These are phyloP conservation scores for Unio delphinus DNA, from an alignment of 2,888 invertebrate species.

Conservation along the genomic window DNA sequence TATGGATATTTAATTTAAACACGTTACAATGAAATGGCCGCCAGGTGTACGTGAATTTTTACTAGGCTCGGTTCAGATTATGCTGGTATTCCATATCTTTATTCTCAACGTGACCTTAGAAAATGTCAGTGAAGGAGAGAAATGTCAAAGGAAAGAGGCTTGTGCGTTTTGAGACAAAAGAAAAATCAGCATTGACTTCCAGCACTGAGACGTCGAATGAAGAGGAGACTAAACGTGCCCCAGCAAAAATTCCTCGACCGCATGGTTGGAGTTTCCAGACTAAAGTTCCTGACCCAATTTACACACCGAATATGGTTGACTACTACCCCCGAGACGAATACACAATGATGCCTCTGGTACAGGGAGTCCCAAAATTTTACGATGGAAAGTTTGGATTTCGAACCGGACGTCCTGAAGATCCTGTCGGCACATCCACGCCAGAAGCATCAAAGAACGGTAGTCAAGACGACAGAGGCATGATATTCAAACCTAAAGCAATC, in stretches of 20 bases:
- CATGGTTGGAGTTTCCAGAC: conserved; percentile 1
- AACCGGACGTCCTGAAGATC: conserved; percentile 18
- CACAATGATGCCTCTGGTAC: conserved; percentile 55
- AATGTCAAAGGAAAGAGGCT: too few relatives aligned
- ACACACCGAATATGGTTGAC: conserved; percentile 55
- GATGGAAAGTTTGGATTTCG: conserved; percentile 45
- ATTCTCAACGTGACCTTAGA: too few relatives aligned
- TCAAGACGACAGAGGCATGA: conserved; percentile 43
- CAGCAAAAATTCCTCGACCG: neutral
- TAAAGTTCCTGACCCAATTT: conserved; percentile 30
- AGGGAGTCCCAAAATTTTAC: conserved; percentile 45
- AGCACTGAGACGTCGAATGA: too few relatives aligned
- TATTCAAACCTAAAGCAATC: conserved; percentile 62
- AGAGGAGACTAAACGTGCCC: too few relatives aligned
- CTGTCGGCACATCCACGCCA: conserved; percentile 4
- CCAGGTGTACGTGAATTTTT: too few relatives aligned
- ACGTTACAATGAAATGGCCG: too few relatives aligned
- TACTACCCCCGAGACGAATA: conserved; percentile 65
- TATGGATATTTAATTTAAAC: too few relatives aligned
- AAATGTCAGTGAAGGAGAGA: too few relatives aligned
- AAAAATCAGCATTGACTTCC: too few relatives aligned
- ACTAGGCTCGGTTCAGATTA: too few relatives aligned
- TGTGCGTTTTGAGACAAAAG: too few relatives aligned
- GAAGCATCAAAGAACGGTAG: conserved; percentile 5
- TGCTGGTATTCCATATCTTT: too few relatives aligned